Evolutionary conservation across 2,888 invertebrate genomes (phyloP).

Genomic region (Buathra laborator): DNA sequence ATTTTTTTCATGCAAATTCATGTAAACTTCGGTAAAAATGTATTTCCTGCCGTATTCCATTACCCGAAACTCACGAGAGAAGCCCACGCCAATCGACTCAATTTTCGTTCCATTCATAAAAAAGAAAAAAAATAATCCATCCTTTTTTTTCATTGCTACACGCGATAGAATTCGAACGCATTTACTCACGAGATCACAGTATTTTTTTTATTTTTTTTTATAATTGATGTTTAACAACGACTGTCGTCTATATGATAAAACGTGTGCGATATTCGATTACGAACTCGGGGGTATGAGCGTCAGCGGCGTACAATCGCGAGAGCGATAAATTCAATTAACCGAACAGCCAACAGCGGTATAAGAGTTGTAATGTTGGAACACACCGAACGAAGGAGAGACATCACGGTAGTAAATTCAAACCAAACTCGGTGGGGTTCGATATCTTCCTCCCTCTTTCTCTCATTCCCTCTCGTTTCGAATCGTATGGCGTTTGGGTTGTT

Average conservation of each 20-base stretch:
- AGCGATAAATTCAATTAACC: constrained; percentile 63
- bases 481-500: background rate
- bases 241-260: constrained; percentile 34
- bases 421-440: background rate
- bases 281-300: background rate
- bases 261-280: constrained; percentile 44
- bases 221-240: constrained; percentile 22
- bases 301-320: constrained; percentile 5
- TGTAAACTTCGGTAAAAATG: background rate
- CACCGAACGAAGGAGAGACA: constrained; percentile 14
- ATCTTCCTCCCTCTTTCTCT: background rate
- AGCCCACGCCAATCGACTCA: background rate
- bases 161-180: background rate
- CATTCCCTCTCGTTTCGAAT: background rate
- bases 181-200: background rate
- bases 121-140: background rate
- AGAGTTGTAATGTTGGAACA: constrained; percentile 36
- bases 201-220: constrained; percentile 9
- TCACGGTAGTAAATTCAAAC: constrained; percentile 41
- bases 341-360: constrained; percentile 17
- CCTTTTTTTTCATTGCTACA: background rate
- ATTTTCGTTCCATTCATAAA: background rate
- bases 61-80: background rate
- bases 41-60: background rate
- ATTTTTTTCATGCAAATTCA: too few species aligned